Percentiles rank a stretch among this genome's conserved stretches.
These are phyloP conservation scores for Hemibagrus wyckioides DNA, from an alignment of 2,113 vertebrate genomes.

Conservation along the genomic window DNA sequence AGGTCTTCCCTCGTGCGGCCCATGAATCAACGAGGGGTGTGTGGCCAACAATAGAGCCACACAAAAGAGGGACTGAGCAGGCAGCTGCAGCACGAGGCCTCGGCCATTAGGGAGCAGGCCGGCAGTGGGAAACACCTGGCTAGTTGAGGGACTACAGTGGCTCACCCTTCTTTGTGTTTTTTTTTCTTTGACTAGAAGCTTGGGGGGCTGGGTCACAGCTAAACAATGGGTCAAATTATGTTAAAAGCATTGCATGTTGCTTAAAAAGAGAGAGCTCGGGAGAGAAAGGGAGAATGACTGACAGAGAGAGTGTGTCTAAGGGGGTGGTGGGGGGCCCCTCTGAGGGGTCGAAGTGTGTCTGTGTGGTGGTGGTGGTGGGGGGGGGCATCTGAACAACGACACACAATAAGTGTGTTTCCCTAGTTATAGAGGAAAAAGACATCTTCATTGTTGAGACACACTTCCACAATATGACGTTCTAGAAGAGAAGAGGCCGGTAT, in stretches of 20 bases:
- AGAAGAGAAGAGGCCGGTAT: slow-evolving; percentile 29
- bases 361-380: too few relatives aligned
- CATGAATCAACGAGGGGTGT: slow-evolving; percentile 90
- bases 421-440: slow-evolving; percentile 34
- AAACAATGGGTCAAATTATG: slow-evolving; percentile 67
- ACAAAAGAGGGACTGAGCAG: slow-evolving; percentile 87
- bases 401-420: slow-evolving; percentile 48
- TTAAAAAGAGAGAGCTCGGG: slow-evolving; percentile 64
- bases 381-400: slow-evolving; percentile 57
- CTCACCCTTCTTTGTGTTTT: slow-evolving; percentile 71
- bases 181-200: slow-evolving; percentile 43
- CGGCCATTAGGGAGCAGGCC: slow-evolving; percentile 85
- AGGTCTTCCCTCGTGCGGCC: slow-evolving; percentile 85
- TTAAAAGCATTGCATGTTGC: slow-evolving; percentile 63
- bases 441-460: slow-evolving; percentile 55
- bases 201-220: slow-evolving; percentile 51
- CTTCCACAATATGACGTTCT: slow-evolving; percentile 49
- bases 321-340: slow-evolving; percentile 32
- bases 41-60: slow-evolving; percentile 85
- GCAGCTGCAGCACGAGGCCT: slow-evolving; percentile 93
- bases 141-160: slow-evolving; percentile 78
- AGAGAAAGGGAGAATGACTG: slow-evolving; percentile 50
- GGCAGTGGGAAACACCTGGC: slow-evolving; percentile 96
- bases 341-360: slow-evolving; percentile 56
- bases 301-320: slow-evolving; percentile 35